Evolutionary conservation across 2,888 invertebrate genomes (phyloP).

Genomic region (Lissocephala sabroskyi): DNA sequence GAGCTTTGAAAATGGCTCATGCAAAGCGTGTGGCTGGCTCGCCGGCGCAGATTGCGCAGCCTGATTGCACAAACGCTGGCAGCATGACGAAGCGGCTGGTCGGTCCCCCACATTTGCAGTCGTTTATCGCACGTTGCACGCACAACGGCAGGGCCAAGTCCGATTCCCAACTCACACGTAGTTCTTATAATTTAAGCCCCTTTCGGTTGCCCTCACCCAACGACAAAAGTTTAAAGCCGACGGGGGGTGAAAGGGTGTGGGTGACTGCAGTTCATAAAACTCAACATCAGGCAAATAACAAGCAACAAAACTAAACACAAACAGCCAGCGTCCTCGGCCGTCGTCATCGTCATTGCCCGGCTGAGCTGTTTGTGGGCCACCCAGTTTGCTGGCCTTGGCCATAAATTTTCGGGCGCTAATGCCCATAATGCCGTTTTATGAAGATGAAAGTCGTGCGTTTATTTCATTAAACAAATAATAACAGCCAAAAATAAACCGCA

Average conservation of each 20-base stretch:
- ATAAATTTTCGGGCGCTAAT: slow-evolving; percentile 58
- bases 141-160: slow-evolving; percentile 2
- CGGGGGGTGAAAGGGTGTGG: no score
- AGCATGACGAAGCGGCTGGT: slow-evolving; percentile 31
- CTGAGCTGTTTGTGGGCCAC: neutral
- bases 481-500: slow-evolving; percentile 57
- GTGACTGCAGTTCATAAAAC: slow-evolving; percentile 33
- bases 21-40: slow-evolving; percentile 25
- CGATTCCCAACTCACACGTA: slow-evolving; percentile 18
- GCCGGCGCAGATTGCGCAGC: slow-evolving; percentile 26
- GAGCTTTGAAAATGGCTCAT: slow-evolving; percentile 33
- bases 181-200: slow-evolving; percentile 16
- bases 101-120: slow-evolving; percentile 33
- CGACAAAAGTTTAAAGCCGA: neutral
- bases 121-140: slow-evolving; percentile 26
- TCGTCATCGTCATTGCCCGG: slow-evolving; percentile 3
- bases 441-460: slow-evolving; percentile 66
- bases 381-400: slow-evolving; percentile 1
- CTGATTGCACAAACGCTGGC: slow-evolving; percentile 32
- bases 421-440: slow-evolving; percentile 64
- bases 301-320: slow-evolving; percentile 27
- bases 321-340: slow-evolving; percentile 4
- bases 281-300: slow-evolving; percentile 19
- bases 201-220: no score
- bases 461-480: slow-evolving; percentile 67